phyloP scores from a whole-genome alignment of 2,888 invertebrate species.

The Camponotus fellah region DNA sequence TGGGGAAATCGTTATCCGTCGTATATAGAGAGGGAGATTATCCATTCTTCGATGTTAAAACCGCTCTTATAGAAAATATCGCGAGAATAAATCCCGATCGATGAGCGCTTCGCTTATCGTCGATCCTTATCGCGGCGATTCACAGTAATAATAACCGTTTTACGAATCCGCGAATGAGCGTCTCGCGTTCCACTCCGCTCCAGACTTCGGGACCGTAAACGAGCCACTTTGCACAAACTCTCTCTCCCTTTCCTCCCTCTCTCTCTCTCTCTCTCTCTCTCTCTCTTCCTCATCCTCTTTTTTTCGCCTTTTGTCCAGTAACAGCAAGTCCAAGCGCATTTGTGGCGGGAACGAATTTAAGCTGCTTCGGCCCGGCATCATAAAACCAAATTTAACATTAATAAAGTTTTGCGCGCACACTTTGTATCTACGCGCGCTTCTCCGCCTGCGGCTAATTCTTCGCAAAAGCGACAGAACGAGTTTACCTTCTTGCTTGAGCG shows the following conservation, averaged over 20 bases:
- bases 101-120: slow-evolving; percentile 34
- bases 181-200: slow-evolving; percentile 28
- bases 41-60: slow-evolving; percentile 39
- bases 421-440: slow-evolving; percentile 55
- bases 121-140: slow-evolving; percentile 46
- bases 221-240: slow-evolving; percentile 47
- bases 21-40: slow-evolving; percentile 4
- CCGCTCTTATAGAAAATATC: slow-evolving; percentile 33
- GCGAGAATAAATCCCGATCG: slow-evolving; percentile 41
- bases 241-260: slow-evolving; percentile 12
- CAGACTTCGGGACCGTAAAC: slow-evolving; percentile 25
- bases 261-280: background rate
- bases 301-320: slow-evolving; percentile 18
- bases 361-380: slow-evolving; percentile 52
- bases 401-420: slow-evolving; percentile 60
- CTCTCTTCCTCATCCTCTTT: background rate
- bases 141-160: slow-evolving; percentile 50
- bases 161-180: slow-evolving; percentile 26
- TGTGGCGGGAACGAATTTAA: slow-evolving; percentile 40
- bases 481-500: slow-evolving; percentile 45
- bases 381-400: slow-evolving; percentile 65
- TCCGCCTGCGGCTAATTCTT: slow-evolving; percentile 48
- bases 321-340: slow-evolving; percentile 24
- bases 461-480: slow-evolving; percentile 33
- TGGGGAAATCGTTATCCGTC: slow-evolving; percentile 15